These are phyloP conservation scores for Protobothrops flavoviridis DNA, from an alignment of 2,113 vertebrate species.

Conservation along the genomic window DNA sequence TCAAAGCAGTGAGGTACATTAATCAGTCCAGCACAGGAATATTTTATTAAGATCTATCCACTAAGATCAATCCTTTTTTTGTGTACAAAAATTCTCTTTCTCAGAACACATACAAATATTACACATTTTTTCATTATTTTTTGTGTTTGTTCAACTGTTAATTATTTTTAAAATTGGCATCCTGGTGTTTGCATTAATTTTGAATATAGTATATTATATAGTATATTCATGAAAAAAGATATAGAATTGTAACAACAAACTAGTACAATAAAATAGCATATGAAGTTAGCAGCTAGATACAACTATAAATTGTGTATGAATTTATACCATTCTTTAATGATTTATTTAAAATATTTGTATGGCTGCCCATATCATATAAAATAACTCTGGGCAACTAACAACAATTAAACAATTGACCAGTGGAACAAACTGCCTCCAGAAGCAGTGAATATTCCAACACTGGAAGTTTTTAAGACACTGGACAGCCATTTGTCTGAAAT, in stretches of 20 bases:
- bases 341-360: not conserved
- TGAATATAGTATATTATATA: not conserved
- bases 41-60: conserved; percentile 38
- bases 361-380: not conserved
- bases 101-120: not conserved
- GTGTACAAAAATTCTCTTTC: not conserved
- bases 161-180: not conserved
- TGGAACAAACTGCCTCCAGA: too few relatives aligned
- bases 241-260: not conserved
- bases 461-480: too few relatives aligned
- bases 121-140: not conserved
- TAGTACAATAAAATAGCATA: not conserved
- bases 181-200: not conserved
- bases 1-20: conserved; percentile 42
- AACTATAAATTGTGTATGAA: not conserved
- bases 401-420: not conserved
- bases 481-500: too few relatives aligned
- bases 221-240: not conserved
- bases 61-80: conserved; percentile 40
- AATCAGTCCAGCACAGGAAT: conserved; percentile 39
- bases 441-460: too few relatives aligned
- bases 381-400: not conserved
- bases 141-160: not conserved
- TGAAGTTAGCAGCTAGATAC: not conserved
- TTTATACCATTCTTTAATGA: not conserved